Percentiles rank a stretch among this genome's conserved stretches.
phyloP scores from a whole-genome alignment of 1,140 invertebrate genomes.

The Drosophila equinoxialis region DNA sequence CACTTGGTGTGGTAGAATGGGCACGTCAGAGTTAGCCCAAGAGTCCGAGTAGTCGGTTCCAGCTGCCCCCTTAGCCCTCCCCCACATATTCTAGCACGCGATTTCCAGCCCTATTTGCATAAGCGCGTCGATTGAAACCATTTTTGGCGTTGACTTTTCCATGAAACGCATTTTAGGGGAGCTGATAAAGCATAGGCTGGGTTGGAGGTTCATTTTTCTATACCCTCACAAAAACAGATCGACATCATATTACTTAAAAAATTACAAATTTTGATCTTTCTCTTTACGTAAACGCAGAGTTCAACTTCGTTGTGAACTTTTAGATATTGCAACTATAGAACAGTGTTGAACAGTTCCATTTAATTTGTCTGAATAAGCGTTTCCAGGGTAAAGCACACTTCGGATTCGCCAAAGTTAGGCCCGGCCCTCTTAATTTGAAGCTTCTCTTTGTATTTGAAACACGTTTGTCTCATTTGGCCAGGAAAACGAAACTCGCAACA shows the following conservation, averaged over 20 bases:
- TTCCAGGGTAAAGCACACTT: conserved; percentile 62
- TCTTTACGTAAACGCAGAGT: no score
- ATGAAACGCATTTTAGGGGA: background rate
- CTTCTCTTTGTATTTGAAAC: conserved; percentile 66
- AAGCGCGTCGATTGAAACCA: conserved; percentile 18
- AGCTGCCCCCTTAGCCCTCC: background rate
- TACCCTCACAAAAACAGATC: no score
- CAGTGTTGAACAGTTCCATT: no score
- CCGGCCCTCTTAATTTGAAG: conserved; percentile 32
- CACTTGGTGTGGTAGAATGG: conserved; percentile 2
- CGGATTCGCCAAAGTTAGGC: background rate
- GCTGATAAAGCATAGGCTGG: background rate
- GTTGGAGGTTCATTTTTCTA: no score
- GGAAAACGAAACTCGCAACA: conserved; percentile 49
- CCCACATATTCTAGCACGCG: background rate
- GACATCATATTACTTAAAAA: no score
- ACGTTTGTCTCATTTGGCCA: conserved; percentile 77
- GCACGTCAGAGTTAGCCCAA: conserved; percentile 1
- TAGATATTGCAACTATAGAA: no score
- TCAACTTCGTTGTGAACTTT: no score
- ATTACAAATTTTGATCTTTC: no score
- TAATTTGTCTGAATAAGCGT: conserved; percentile 1
- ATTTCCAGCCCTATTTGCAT: conserved; percentile 3
- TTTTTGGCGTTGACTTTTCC: conserved; percentile 16
- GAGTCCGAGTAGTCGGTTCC: background rate